Base-by-base conservation (phyloP, 2,797 vertebrate species). In the Iguana delicatissima region DNA sequence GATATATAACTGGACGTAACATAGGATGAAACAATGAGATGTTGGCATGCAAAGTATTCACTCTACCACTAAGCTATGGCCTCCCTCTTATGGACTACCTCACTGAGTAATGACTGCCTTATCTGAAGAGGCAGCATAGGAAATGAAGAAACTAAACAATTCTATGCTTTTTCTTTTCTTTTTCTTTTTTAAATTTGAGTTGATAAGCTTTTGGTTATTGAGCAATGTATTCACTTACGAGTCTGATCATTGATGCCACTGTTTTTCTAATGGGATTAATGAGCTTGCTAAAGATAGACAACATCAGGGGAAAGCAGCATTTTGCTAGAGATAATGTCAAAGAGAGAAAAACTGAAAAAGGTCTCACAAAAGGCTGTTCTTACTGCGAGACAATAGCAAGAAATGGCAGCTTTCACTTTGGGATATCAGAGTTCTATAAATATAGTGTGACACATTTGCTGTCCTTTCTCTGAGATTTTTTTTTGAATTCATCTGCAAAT, bases 351-450 rank as follows among this genome's bases (percentile, higher is more conserved):
- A 73, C 74, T 18, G 12, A 59, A n/a, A 90, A 87, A 91, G 50
- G 52, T 89, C 86, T 90, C 90, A 77, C 79, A 87, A 95, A 83
- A 92, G 81, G 35, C 12, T 52, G 38, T 22, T 1, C 73, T 89
- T 57, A 20, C 69, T 91, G 91, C 64, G 73, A 73, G 62, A 62
- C 74, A 92, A 0, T 7, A 57, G 52, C 8, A 93, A 94, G 26
- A 83, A 52, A 92, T 84, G 82, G 89, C 82, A 92, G 57, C 69
- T 91, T 94, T 94, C 89, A 89, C 59, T 92, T 91, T 62, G 72
- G 6, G 38, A 26, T 88, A 90, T 86, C 50, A 62, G 69, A 91
- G 77, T 91, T 86, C 72, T 88, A 84, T 91, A 92, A 95, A 91
- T 69, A 4, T 29, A 90, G 26, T 59, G 46, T 85, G 89, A 84